Evolutionary conservation across 2,113 vertebrate genomes (phyloP).

Genomic region (Rhynchomys soricoides): DNA sequence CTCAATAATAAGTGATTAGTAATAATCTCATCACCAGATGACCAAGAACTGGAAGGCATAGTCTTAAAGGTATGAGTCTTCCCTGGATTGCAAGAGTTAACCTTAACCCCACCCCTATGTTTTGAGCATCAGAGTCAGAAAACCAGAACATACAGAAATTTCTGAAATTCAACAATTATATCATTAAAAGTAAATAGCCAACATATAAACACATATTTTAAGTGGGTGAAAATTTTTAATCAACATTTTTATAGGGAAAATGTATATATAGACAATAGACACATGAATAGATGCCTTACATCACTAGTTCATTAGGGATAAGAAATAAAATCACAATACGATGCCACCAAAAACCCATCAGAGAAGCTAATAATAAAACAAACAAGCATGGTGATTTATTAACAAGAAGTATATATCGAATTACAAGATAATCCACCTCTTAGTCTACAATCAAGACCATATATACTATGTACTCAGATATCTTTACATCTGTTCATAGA

Average conservation of each 20-base stretch:
- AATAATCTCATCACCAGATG: constrained; percentile 17
- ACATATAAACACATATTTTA: background rate
- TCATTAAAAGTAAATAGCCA: constrained; percentile 15
- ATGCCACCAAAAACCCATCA: background rate
- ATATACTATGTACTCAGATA: background rate
- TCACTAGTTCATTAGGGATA: background rate
- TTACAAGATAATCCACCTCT: background rate
- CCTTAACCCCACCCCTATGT: background rate
- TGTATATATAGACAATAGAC: background rate
- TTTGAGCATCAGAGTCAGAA: constrained; percentile 17
- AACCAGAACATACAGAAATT: background rate
- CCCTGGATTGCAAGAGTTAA: background rate
- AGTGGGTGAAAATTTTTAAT: background rate
- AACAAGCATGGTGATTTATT: background rate
- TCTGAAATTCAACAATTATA: background rate
- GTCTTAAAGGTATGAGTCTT: background rate
- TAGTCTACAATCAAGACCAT: background rate
- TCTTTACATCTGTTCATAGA: background rate
- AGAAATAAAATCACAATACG: constrained; percentile 32
- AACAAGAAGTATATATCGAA: background rate
- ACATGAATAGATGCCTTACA: constrained; percentile 14
- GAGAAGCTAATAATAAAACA: background rate
- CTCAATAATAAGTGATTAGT: background rate
- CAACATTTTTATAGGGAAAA: constrained; percentile 4
- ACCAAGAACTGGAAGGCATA: background rate